Conservation (phyloP, 2,888 invertebrate species). For the Mactromeris polynyma region DNA sequence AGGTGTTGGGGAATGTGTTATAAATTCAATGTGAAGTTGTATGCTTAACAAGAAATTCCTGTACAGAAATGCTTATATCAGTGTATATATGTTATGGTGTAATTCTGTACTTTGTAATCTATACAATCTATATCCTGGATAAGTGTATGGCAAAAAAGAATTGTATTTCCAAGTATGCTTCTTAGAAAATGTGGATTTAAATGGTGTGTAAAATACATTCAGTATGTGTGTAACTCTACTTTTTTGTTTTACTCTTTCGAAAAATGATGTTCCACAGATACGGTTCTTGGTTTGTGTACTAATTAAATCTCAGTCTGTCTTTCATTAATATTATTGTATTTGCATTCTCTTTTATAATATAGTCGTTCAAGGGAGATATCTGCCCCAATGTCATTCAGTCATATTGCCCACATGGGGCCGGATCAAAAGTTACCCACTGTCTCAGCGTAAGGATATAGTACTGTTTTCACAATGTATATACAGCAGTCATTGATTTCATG, state of each 20-base stretch:
- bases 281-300: slow-evolving; percentile 10
- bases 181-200: not conserved
- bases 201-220: not conserved
- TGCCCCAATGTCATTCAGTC: slow-evolving; percentile 98
- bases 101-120: not conserved
- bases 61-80: not conserved
- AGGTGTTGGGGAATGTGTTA: not conserved
- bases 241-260: not conserved
- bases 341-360: slow-evolving; percentile 37
- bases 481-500: not conserved
- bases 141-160: not conserved
- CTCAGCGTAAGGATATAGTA: slow-evolving; percentile 66
- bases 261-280: not conserved
- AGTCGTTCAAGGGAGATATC: slow-evolving; percentile 91
- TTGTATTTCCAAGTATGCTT: not conserved
- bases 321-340: slow-evolving; percentile 11
- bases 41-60: slow-evolving; percentile 1
- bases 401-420: slow-evolving; percentile 99
- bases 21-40: not conserved
- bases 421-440: slow-evolving; percentile 90
- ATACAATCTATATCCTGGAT: not conserved
- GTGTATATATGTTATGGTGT: slow-evolving; percentile 5
- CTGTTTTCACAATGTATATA: slow-evolving; percentile 31
- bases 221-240: not conserved
- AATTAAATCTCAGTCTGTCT: not conserved